Base-by-base conservation (phyloP, 2,113 vertebrate species). In the Gasterosteus aculeatus region DNA sequence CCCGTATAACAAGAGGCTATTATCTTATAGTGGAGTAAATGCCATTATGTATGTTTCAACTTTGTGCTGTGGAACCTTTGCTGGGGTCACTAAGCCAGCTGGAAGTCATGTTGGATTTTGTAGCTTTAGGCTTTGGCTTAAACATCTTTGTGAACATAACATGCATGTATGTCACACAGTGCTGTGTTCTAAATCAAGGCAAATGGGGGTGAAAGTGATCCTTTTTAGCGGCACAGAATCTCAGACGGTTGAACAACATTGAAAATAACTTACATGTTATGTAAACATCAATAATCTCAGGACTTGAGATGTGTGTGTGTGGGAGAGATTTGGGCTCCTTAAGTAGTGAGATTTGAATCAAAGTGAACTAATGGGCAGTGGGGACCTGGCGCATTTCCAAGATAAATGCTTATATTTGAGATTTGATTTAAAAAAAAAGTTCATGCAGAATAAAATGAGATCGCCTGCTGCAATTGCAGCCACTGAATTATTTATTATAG, bases 1-100 rank as follows among this genome's bases (percentile, higher is more conserved):
- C 77, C 19, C 56, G 54, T 64, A 78, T 75, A 88, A 72, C 26
- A 35, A 39, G 61, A 66, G 60, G 11, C n/a, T 18, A 78, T 15
- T 29, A 33, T 81, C 19, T 7, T 12, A 14, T 47, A 64, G 60
- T 69, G 71, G 35, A 62, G 53, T 79, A 75, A 86, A 80, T 66
- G 67, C 41, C 11, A 57, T 69, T 73, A 72, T 75, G 77, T 72
- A 59, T 58, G 46, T 72, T 60, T 73, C 18, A n/a, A 69, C 29
- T 69, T 19, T 56, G 63, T 73, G 53, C 60, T 3, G 4, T 41
- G 3, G 59, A 76, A 26, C 4, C 53, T 72, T 67, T 60, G 42
- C 54, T 38, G 6, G 2, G 58, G 54, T 68, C 65, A 42, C 42
- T 49, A 54, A 60, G n/a, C 33, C 51, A 38, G 51, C 66, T 49